Conservation (phyloP, 2,113 vertebrate species). For the Murina feae region DNA sequence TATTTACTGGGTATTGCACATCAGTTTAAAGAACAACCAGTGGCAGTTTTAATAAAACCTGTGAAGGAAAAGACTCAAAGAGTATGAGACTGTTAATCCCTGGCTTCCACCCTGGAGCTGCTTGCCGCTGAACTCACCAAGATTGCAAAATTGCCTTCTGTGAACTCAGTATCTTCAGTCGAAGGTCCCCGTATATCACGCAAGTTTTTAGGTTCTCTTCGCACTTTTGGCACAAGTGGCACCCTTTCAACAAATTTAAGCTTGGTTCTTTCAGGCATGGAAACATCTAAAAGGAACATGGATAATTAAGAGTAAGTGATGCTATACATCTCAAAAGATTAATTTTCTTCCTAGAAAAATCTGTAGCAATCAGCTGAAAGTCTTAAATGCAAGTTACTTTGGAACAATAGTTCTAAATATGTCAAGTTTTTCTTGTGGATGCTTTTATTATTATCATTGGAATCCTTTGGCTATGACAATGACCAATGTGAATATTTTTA, state of each 20-base stretch:
- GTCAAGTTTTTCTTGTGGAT: neutral
- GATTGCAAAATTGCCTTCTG: conserved; percentile 88
- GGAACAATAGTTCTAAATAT: neutral
- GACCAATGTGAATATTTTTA: neutral
- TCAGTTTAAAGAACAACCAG: neutral
- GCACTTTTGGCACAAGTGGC: conserved; percentile 87
- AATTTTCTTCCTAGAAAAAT: neutral
- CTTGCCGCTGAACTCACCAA: conserved; percentile 78
- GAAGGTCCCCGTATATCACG: conserved; percentile 91
- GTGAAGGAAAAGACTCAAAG: neutral
- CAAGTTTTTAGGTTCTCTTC: conserved; percentile 85
- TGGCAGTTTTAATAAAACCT: neutral
- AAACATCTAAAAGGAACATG: conserved; percentile 79
- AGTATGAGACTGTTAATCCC: neutral
- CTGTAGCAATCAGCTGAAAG: neutral
- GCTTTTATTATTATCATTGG: neutral
- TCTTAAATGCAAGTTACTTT: neutral
- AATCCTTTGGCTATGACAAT: neutral
- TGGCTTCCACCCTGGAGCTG: neutral
- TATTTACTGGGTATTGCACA: neutral
- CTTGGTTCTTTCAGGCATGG: conserved; percentile 88
- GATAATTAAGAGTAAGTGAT: neutral
- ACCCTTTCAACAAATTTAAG: conserved; percentile 91
- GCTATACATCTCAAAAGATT: neutral
- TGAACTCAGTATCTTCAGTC: conserved; percentile 81